Evolutionary conservation across 2,113 vertebrate species (phyloP), one percentile per base, ranked within the genome.

Genomic region (Podarcis muralis): DNA sequence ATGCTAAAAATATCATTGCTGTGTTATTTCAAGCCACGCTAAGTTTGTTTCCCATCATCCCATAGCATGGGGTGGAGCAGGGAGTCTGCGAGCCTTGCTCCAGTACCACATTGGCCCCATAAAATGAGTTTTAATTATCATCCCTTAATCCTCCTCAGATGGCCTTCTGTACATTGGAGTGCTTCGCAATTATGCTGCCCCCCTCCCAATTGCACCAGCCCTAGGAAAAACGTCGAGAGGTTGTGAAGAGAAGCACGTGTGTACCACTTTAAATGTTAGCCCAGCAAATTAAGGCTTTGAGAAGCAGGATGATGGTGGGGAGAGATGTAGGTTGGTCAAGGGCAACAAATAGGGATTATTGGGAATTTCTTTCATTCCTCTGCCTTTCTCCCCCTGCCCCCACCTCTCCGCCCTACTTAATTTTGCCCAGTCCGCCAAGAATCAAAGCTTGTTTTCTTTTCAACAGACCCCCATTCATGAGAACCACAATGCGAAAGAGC

Each of bases 101-200:
- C 94, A 93, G 88, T n/a, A 95, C 91, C 92, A 88, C 91, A 78
- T 92, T 90, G 92, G 94, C 93, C 94, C 94, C 94, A 92, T 91
- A 95, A 95, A 96, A 95, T 91, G 93, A 93, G 95, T 94, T 95
- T 95, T 95, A 95, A 95, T 96, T 96, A 94, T 97, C 97, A 97
- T 97, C 97, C 97, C 95, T 97, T 97, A 97, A 97, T 97, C 97
- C 96, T 94, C 96, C 96, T 96, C 95, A 96, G 96, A 97, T 95
- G 96, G 97, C 96, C 95, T 96, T 96, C 93, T 93, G 94, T 95
- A 93, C 94, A 92, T 94, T 96, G 96, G 96, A 96, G 97, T 93
- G 96, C 93, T 95, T 95, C 95, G 91, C 96, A 96, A 97, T 97
- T 97, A 95, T 95, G 94, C 96, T 94, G 92, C 94, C 93, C 74